Conservation (phyloP, 2,113 vertebrate genomes). For the Bujurquina vittata region DNA sequence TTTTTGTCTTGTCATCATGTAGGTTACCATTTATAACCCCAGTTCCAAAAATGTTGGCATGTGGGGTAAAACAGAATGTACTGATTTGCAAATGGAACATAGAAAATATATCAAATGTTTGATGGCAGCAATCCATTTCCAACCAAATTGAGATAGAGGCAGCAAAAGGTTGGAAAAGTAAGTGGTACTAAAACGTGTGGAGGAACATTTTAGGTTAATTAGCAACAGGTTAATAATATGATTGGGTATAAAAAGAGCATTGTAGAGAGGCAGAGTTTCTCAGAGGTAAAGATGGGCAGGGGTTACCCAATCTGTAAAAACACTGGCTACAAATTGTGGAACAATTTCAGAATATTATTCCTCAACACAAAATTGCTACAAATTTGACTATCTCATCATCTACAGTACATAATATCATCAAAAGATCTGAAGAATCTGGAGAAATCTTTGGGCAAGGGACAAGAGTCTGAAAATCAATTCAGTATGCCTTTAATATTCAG, state of each 20-base stretch:
- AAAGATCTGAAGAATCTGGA: not conserved
- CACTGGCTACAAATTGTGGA: too few relatives aligned
- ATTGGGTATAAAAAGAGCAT: not conserved
- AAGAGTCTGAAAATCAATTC: not conserved
- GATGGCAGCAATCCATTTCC: not conserved
- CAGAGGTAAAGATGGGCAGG: not conserved
- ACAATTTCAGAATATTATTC: not conserved
- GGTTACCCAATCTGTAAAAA: not conserved
- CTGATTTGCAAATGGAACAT: not conserved
- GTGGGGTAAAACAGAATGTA: not conserved
- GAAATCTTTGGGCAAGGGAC: rapidly evolving
- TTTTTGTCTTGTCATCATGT: conserved; percentile 4
- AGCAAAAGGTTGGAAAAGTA: not conserved
- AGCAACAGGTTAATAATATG: not conserved
- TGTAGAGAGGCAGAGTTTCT: not conserved
- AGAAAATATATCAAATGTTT: not conserved
- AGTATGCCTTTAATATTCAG: not conserved
- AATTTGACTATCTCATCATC: not conserved
- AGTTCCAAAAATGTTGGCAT: not conserved
- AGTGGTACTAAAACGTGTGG: not conserved
- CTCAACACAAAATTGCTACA: not conserved
- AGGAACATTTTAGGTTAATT: not conserved
- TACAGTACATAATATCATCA: not conserved
- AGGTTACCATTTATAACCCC: not conserved
- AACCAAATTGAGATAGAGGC: not conserved